A percentile compares a stretch with the other conserved stretches of the same genome.
These are phyloP conservation scores for Lepidothrix coronata DNA, from an alignment of 2,113 vertebrate genomes.

Conservation along the genomic window DNA sequence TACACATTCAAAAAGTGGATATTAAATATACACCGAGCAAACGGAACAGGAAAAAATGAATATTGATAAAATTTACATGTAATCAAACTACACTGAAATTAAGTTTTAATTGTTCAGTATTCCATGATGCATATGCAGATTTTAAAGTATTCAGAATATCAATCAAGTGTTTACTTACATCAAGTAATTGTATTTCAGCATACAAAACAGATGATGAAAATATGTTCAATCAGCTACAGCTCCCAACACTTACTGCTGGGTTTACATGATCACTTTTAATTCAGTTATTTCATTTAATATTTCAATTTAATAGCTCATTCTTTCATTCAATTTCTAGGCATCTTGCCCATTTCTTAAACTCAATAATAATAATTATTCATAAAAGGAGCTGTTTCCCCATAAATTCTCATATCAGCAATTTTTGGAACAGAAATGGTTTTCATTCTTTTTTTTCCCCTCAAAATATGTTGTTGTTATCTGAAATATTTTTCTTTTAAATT, in stretches of 20 bases:
- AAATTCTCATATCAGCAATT: constrained; percentile 66
- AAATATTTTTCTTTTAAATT: constrained; percentile 51
- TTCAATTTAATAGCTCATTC: constrained; percentile 73
- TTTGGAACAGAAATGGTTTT: constrained; percentile 59
- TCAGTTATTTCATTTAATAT: constrained; percentile 75
- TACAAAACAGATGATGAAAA: constrained; percentile 66
- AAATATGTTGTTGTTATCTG: constrained; percentile 15
- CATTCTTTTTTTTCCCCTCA: neutral
- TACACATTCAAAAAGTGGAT: constrained; percentile 45
- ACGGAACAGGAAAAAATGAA: constrained; percentile 68
- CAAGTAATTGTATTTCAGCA: constrained; percentile 70
- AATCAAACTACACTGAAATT: constrained; percentile 67
- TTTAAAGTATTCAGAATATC: constrained; percentile 69
- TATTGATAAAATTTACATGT: constrained; percentile 69
- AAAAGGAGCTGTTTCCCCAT: constrained; percentile 54
- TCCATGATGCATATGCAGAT: constrained; percentile 68
- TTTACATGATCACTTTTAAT: constrained; percentile 68
- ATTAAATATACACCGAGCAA: constrained; percentile 60
- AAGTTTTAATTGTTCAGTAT: constrained; percentile 72
- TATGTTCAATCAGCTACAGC: constrained; percentile 63
- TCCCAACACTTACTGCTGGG: constrained; percentile 44
- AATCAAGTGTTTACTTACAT: constrained; percentile 69
- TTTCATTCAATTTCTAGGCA: constrained; percentile 72
- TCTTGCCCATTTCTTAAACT: constrained; percentile 67
- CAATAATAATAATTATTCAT: constrained; percentile 72